Base-by-base conservation (phyloP, 1,140 invertebrate genomes). In the Pseudoatta argentina region DNA sequence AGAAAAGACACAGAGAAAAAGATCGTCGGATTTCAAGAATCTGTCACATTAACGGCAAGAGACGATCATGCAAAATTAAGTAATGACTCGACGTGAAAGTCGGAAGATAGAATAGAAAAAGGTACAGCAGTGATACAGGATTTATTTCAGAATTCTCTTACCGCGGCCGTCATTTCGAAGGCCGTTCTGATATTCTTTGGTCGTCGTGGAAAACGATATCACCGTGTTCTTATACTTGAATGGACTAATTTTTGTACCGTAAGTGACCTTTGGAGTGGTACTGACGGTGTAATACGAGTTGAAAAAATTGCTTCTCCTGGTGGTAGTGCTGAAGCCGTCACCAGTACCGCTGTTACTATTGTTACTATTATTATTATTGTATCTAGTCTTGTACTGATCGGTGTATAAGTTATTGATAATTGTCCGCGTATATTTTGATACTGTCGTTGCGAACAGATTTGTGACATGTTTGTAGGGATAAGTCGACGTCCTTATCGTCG, bases 171-270 rank as follows among this genome's bases (percentile, higher is more conserved):
- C 91, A 91, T 86, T 91, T 77, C 89, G 91, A 85, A 86, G 89
- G 83, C 91, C 85, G 88, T 90, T 85, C 34, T 92, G 92, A 87
- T 93, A 92, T 88, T 91, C 89, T 87, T 89, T 92, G 92, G 91
- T 89, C 86, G 92, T 90, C 34, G 93, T 91, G 57, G 92, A 89
- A 87, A 89, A 85, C 78, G 91, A 91, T 86, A 90, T 91, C 89
- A 88, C 78, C 39, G 91, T 87, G 86, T n/a, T 92, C 88, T 93
- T 94, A 94, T 92, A 94, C 82, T 94, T 94, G 92, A 92, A 95
- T 34, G 94, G 90, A 79, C 89, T 94, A 86, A 93, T 90, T 94
- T 93, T 94, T 48, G 91, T 91, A 92, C 94, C 92, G 77, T 94
- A 94, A 27, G 92, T 91, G 87, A 91, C 87, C 91, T 92, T 93